Evolutionary conservation across 2,113 vertebrate species (phyloP).

Genomic region (Phodopus roborovskii): DNA sequence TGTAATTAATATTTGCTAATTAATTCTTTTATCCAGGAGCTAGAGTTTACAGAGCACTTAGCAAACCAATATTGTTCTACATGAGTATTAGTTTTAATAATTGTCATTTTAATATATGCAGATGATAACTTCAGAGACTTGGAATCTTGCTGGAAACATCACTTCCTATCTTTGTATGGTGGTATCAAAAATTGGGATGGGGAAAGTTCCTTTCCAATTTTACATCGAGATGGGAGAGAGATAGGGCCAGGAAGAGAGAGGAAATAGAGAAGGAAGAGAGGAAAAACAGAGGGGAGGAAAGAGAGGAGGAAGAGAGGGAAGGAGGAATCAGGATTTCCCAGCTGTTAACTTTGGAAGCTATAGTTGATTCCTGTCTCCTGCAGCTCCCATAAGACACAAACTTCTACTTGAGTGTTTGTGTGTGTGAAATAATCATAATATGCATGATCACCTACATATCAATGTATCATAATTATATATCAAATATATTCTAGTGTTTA

Average conservation of each 20-base stretch:
- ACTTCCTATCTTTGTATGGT: not conserved
- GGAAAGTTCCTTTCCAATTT: not conserved
- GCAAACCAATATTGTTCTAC: conserved; percentile 23
- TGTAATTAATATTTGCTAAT: conserved; percentile 49
- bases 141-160: not conserved
- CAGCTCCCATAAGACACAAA: not conserved
- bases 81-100: not conserved
- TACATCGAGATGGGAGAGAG: not conserved
- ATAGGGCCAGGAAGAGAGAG: not conserved
- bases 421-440: not conserved
- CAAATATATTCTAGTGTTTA: not conserved
- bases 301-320: not conserved
- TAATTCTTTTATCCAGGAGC: not conserved
- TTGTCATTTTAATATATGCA: conserved; percentile 19
- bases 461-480: not conserved
- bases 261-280: not conserved
- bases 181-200: not conserved
- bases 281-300: too few relatives aligned
- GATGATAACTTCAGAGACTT: not conserved
- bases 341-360: not conserved
- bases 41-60: conserved; percentile 2
- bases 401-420: not conserved
- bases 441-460: not conserved
- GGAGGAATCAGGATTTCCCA: not conserved
- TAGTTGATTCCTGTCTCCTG: not conserved